Evolutionary conservation across 2,797 vertebrate species (phyloP).

Genomic region (Phrynocephalus forsythii): DNA sequence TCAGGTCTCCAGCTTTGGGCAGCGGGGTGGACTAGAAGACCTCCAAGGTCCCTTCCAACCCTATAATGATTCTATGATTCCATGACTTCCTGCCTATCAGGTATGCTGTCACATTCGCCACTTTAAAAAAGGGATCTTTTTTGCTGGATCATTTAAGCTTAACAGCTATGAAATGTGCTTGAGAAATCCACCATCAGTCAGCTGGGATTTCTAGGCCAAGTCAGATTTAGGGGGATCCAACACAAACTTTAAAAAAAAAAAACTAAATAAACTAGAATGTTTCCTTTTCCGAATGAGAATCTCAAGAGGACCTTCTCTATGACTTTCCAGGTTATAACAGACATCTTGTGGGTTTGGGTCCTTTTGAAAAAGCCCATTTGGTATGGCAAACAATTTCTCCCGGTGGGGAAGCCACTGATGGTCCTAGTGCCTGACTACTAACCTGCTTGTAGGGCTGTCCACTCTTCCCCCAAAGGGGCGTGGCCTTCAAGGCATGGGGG

Average conservation of each 20-base stretch:
- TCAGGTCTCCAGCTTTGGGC: too few relatives aligned
- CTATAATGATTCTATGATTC: too few relatives aligned
- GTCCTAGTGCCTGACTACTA: neutral
- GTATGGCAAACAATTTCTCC: neutral
- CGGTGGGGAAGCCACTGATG: too few relatives aligned
- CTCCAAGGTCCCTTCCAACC: too few relatives aligned
- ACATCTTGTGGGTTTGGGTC: neutral
- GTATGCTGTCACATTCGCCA: neutral
- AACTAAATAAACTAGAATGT: neutral
- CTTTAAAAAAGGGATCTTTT: neutral
- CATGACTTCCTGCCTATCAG: neutral
- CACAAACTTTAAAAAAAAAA: neutral
- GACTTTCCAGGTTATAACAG: neutral
- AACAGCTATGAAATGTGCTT: neutral
- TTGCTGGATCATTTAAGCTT: neutral
- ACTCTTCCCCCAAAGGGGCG: neutral
- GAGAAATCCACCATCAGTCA: neutral
- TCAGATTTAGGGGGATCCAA: too few relatives aligned
- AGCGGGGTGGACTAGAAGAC: too few relatives aligned
- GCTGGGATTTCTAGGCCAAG: neutral
- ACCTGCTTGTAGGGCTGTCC: neutral
- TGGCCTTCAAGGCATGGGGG: neutral
- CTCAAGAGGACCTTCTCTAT: neutral
- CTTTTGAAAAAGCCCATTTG: neutral
- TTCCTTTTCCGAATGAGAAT: neutral